Percentiles rank a stretch among this genome's conserved stretches.
Conservation (phyloP, 1,140 invertebrate genomes). For the Achroia grisella region DNA sequence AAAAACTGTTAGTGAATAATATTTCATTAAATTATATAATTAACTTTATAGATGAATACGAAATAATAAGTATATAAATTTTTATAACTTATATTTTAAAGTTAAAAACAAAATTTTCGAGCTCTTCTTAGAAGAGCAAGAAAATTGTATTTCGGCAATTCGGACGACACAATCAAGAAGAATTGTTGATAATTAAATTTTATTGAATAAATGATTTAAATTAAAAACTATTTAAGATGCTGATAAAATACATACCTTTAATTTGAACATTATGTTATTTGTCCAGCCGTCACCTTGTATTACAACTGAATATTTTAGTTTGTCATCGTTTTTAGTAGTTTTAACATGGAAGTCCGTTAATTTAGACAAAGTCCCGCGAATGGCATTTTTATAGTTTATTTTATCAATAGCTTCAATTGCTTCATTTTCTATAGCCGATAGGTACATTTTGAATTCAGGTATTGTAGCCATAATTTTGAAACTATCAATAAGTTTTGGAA, state of each 20-base stretch:
- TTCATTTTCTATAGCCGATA: not conserved
- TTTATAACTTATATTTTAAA: no score
- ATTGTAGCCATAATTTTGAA: not conserved
- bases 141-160: no score
- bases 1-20: not conserved
- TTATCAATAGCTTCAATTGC: conserved; percentile 8
- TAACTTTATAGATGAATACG: no score
- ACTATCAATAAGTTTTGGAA: conserved; percentile 4
- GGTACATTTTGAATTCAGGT: not conserved
- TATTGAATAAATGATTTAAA: no score
- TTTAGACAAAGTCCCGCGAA: conserved; percentile 1
- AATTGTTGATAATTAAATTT: no score
- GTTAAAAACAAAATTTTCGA: no score
- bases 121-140: no score
- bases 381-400: conserved; percentile 5
- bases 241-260: conserved; percentile 10
- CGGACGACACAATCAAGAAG: no score
- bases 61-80: no score
- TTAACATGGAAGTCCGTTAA: not conserved
- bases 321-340: not conserved
- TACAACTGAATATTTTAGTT: conserved; percentile 10
- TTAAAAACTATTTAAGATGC: no score
- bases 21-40: no score
- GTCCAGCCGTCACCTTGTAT: conserved; percentile 22
- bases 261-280: conserved; percentile 22